Evolutionary conservation across 2,113 vertebrate species (phyloP).

Genomic region (Alectura lathami): DNA sequence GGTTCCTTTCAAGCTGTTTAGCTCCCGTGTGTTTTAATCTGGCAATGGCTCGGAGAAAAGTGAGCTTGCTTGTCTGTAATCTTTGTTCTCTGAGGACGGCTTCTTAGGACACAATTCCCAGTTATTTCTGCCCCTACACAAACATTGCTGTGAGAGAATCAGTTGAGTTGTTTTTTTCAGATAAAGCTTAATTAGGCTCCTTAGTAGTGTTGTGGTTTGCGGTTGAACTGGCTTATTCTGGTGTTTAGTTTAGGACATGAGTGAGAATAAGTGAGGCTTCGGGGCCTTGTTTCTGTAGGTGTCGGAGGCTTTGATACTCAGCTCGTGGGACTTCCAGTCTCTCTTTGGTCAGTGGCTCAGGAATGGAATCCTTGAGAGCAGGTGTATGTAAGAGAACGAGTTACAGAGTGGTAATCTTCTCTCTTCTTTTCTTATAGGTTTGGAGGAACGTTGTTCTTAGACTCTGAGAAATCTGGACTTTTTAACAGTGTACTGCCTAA

Average conservation of each 20-base stretch:
- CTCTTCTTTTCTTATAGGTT: constrained; percentile 22
- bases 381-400: not conserved
- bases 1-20: not conserved
- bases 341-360: not conserved
- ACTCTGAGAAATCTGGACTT: not conserved
- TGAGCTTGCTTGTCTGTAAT: not conserved
- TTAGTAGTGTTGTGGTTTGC: not conserved
- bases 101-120: not conserved
- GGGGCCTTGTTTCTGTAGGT: not conserved
- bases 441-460: not conserved
- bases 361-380: not conserved
- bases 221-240: not conserved
- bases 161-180: not conserved
- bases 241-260: not conserved
- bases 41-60: not conserved
- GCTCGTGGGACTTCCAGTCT: not conserved
- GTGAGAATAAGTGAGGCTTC: not conserved
- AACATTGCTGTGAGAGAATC: not conserved
- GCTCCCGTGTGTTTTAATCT: not conserved
- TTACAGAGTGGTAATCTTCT: not conserved
- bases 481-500: not conserved
- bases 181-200: not conserved
- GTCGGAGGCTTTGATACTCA: not conserved
- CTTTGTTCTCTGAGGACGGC: not conserved
- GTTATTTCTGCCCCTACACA: not conserved